A percentile compares a stretch with the other conserved stretches of the same genome.
Evolutionary conservation across 2,113 vertebrate genomes (phyloP).

Genomic region (Opisthocomus hoazin): DNA sequence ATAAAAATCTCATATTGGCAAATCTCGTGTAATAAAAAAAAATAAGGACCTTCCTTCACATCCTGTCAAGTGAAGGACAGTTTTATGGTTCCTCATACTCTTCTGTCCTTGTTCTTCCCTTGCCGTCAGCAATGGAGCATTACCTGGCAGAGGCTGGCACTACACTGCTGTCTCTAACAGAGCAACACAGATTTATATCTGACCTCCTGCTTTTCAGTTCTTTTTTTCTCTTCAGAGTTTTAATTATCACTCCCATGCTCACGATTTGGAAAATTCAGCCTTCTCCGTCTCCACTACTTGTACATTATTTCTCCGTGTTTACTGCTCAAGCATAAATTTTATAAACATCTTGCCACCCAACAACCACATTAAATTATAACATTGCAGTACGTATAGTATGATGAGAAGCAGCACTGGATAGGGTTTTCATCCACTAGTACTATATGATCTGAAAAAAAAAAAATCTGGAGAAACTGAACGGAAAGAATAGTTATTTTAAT

Average conservation of each 20-base stretch:
- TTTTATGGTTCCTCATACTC: background rate
- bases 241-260: background rate
- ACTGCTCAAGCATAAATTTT: background rate
- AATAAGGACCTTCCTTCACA: background rate
- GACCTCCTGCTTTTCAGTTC: background rate
- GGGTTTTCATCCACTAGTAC: background rate
- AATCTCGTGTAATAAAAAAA: fast-evolving
- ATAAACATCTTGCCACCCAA: background rate
- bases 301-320: background rate
- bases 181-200: background rate
- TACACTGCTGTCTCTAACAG: background rate
- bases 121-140: background rate
- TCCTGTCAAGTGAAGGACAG: background rate
- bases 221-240: background rate
- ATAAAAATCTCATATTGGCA: background rate
- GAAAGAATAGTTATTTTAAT: background rate
- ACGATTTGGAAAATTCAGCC: background rate
- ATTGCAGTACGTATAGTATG: background rate
- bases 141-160: background rate
- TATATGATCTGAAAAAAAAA: background rate
- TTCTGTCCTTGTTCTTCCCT: background rate
- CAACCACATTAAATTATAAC: background rate
- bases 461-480: background rate
- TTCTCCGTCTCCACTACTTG: background rate
- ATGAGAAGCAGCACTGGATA: background rate